Base-by-base conservation (phyloP, 2,797 vertebrate species). In the Nannoperca obscura region DNA sequence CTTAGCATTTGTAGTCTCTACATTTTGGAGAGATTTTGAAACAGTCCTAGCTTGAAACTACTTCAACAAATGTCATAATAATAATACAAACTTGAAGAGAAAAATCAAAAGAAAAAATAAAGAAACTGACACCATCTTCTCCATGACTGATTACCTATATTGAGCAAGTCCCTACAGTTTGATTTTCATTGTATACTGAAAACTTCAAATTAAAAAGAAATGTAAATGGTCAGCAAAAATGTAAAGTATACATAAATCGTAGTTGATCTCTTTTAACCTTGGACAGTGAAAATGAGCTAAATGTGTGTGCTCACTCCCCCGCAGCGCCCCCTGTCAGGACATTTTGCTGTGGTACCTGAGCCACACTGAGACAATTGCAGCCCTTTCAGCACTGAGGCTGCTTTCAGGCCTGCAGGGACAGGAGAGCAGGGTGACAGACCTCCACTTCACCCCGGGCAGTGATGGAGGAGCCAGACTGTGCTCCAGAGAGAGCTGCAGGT, bases 301-400 rank as follows among this genome's bases (percentile, higher is more conserved):
- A 1, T 55, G 8, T 66, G 2, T 77, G 22, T 36, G 13, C 5
- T 71, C 7, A 71, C 17, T 80, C 64, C 59, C 75, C 76, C 53
- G 68, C 87, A 99, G 98, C 34, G 92, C 94, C 74, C 93, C 89
- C 1, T 98, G 97, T 91, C 96, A 96, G 94, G 97, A 98, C 88
- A 95, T 97, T 70, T 76, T 99, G 85, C 86, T 97, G 58, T 99
- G 97, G 98, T 97, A 95, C 89, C 87, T 99, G 86, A 92, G 91
- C 79, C 95, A 96, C 65, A 68, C 92, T 0, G 95, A 96, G 61
- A 76, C 78, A 1, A 83, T 82, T 17, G 81, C 40, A 7, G 93
- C 95, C 0, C 82, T 97, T 55, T 57, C 86, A 0, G 81, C 84
- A 3, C 93, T 99, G 81, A 93, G 92, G 86, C 90, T 88, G 49